These are phyloP conservation scores for Bicyclus anynana DNA, from an alignment of 1,140 invertebrate genomes.

Conservation along the genomic window DNA sequence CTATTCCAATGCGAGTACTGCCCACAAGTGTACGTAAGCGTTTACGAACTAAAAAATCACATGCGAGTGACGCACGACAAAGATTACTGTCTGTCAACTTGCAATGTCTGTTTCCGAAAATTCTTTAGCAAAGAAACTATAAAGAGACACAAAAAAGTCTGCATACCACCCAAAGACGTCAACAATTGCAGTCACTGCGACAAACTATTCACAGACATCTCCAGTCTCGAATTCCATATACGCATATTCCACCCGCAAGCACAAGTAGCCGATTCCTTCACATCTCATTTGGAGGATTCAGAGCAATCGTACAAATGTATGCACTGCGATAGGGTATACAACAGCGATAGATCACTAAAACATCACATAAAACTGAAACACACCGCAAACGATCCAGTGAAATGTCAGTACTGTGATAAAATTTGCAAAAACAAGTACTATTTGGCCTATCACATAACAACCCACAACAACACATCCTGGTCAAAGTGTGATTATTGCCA, in stretches of 20 bases:
- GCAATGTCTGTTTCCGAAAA: slow-evolving; percentile 61
- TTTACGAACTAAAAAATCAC: slow-evolving; percentile 50
- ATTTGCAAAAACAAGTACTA: slow-evolving; percentile 57
- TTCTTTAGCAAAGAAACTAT: slow-evolving; percentile 51
- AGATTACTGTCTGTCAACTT: slow-evolving; percentile 42
- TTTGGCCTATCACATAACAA: slow-evolving; percentile 48
- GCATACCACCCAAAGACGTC: slow-evolving; percentile 45
- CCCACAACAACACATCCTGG: slow-evolving; percentile 40
- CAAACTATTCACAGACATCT: slow-evolving; percentile 55
- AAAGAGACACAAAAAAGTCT: slow-evolving; percentile 41
- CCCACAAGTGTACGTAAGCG: slow-evolving; percentile 26
- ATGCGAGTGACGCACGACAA: slow-evolving; percentile 41
- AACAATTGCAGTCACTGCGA: slow-evolving; percentile 49
- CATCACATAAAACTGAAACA: slow-evolving; percentile 58
- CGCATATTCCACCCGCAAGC: slow-evolving; percentile 55
- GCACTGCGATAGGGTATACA: slow-evolving; percentile 47
- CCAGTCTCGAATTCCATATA: slow-evolving; percentile 53
- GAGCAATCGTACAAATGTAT: slow-evolving; percentile 37
- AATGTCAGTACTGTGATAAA: slow-evolving; percentile 44
- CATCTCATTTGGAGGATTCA: slow-evolving; percentile 33
- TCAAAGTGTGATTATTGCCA: slow-evolving; percentile 56
- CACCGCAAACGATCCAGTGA: slow-evolving; percentile 37
- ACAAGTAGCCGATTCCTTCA: slow-evolving; percentile 40
- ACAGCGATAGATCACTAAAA: slow-evolving; percentile 50
- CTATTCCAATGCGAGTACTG: slow-evolving; percentile 50